These are phyloP conservation scores for Pseudachorutes palmiensis DNA, from an alignment of 1,140 invertebrate species.

Conservation along the genomic window DNA sequence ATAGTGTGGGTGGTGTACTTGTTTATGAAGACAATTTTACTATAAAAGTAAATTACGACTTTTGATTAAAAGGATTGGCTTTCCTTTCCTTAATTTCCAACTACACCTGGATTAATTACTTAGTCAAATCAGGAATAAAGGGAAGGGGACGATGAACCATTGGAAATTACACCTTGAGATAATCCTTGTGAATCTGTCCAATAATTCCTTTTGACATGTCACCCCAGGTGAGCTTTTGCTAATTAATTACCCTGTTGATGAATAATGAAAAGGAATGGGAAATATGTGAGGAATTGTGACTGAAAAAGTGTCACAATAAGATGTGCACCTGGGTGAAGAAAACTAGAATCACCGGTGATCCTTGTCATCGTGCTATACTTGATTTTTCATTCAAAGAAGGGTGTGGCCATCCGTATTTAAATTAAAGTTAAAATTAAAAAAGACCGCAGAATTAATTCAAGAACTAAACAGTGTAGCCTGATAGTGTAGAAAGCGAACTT, in stretches of 20 bases:
- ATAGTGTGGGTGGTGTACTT: background rate
- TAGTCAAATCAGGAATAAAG: background rate
- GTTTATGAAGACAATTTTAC: background rate
- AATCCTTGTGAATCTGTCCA: background rate
- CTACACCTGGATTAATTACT: background rate
- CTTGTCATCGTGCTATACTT: too few species aligned
- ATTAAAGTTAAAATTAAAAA: conserved; percentile 5
- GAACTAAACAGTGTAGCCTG: background rate
- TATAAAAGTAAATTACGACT: background rate
- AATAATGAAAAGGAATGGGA: background rate
- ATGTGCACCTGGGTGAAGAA: background rate
- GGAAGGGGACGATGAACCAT: background rate
- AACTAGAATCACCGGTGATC: background rate
- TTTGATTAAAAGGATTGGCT: background rate
- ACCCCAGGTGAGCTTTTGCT: background rate
- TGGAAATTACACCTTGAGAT: background rate
- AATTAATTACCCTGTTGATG: conserved; percentile 10
- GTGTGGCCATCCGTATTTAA: background rate
- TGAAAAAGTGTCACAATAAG: background rate
- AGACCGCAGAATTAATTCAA: background rate
- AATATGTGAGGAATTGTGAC: background rate
- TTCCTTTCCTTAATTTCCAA: background rate
- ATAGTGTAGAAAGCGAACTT: background rate
- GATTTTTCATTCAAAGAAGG: too few species aligned
- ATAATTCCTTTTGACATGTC: background rate